A percentile compares a stretch with the other conserved stretches of the same genome.
phyloP scores from a whole-genome alignment of 2,113 vertebrate genomes.

The Phrynosoma platyrhinos region DNA sequence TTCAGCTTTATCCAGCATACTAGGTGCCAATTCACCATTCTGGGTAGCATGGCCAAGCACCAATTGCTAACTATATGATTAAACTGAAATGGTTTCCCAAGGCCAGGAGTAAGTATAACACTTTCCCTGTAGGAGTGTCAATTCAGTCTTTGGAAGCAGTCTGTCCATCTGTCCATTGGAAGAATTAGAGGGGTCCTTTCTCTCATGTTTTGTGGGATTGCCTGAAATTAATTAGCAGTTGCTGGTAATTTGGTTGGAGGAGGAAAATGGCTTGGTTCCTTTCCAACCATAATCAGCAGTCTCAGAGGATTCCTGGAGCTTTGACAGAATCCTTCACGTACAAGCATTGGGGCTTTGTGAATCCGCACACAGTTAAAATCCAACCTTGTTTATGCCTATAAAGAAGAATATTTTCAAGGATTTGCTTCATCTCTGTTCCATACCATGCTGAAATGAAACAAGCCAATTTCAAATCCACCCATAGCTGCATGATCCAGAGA shows the following conservation, averaged over 20 bases:
- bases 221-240: conserved; percentile 39
- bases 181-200: background rate
- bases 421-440: conserved; percentile 42
- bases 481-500: conserved; percentile 19
- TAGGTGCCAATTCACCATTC: too few species aligned
- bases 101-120: too few species aligned
- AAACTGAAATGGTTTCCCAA: too few species aligned
- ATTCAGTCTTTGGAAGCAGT: too few species aligned
- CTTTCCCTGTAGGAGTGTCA: too few species aligned
- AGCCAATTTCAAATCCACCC: conserved; percentile 8
- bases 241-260: conserved; percentile 36
- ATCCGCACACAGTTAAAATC: conserved; percentile 9
- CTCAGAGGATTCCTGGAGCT: conserved; percentile 77
- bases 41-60: too few species aligned
- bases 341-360: conserved; percentile 33
- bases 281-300: conserved; percentile 68
- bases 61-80: too few species aligned
- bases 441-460: conserved; percentile 41
- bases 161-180: background rate
- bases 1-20: too few species aligned
- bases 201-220: background rate
- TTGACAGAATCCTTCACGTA: conserved; percentile 73
- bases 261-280: conserved; percentile 45
- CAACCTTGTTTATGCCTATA: conserved; percentile 62
- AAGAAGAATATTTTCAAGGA: conserved; percentile 57